Conservation (phyloP, 2,888 invertebrate genomes). For the Ametastegia equiseti region DNA sequence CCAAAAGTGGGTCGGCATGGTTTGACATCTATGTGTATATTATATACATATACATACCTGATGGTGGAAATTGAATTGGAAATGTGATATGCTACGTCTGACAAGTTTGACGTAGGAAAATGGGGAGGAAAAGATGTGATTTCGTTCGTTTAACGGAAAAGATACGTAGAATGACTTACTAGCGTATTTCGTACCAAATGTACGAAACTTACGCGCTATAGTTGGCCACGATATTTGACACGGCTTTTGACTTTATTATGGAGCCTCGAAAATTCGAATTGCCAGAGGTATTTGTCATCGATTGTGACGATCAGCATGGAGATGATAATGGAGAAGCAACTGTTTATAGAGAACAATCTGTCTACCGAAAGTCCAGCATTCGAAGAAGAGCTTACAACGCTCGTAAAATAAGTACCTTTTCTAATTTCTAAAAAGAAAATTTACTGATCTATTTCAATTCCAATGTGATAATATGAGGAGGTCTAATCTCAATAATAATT, state of each 20-base stretch:
- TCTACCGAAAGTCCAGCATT: slow-evolving; percentile 46
- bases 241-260: slow-evolving; percentile 44
- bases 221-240: not conserved
- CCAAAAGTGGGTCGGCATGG: not conserved
- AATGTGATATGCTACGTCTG: not conserved
- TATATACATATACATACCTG: no score
- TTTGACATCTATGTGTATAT: not conserved
- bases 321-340: slow-evolving; percentile 26
- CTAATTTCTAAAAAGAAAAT: not conserved
- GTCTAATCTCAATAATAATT: no score
- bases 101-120: not conserved
- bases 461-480: no score
- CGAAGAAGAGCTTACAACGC: slow-evolving; percentile 40
- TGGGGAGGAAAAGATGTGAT: not conserved
- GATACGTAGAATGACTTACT: not conserved
- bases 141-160: not conserved
- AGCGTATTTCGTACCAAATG: not conserved
- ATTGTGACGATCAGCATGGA: slow-evolving; percentile 53
- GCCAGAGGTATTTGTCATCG: slow-evolving; percentile 59
- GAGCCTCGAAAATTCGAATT: slow-evolving; percentile 16
- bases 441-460: not conserved
- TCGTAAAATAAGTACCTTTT: slow-evolving; percentile 14
- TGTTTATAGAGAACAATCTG: slow-evolving; percentile 5
- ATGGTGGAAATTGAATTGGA: not conserved
- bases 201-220: no score